Evolutionary conservation across 1,140 invertebrate species (phyloP).

Genomic region (Conopomorpha cramerella): DNA sequence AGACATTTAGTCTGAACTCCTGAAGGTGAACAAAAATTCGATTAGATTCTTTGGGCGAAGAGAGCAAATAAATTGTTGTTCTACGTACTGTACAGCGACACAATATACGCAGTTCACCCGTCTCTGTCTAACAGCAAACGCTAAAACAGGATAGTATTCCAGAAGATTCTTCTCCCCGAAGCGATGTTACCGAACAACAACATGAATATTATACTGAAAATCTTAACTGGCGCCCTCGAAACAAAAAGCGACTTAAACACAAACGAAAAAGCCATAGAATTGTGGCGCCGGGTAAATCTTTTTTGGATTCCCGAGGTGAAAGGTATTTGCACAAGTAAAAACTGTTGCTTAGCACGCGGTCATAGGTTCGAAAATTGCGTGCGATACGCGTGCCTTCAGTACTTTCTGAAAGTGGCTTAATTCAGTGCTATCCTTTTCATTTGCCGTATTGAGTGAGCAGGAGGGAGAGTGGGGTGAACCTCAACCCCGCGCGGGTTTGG

Average conservation of each 20-base stretch:
- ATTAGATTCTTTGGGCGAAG: slow-evolving; percentile 16
- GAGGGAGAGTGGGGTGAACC: slow-evolving; percentile 27
- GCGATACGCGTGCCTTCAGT: slow-evolving; percentile 9
- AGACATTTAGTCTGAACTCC: slow-evolving; percentile 23
- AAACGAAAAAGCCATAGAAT: slow-evolving; percentile 27
- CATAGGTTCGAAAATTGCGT: too few relatives aligned
- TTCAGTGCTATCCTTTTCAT: slow-evolving; percentile 28
- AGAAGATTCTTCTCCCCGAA: slow-evolving; percentile 46
- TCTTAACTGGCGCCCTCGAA: slow-evolving; percentile 16
- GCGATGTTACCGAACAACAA: slow-evolving; percentile 49
- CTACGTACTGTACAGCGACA: slow-evolving; percentile 24
- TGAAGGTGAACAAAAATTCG: slow-evolving; percentile 29
- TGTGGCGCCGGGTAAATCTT: slow-evolving; percentile 27
- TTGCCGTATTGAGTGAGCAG: slow-evolving; percentile 25
- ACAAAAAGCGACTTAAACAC: slow-evolving; percentile 28
- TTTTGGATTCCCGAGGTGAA: slow-evolving; percentile 47
- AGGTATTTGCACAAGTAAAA: too few relatives aligned
- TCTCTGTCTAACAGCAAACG: slow-evolving; percentile 27
- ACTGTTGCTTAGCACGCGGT: too few relatives aligned
- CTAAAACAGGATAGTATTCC: too few relatives aligned
- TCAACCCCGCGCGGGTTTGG: slow-evolving; percentile 31
- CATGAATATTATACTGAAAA: slow-evolving; percentile 50
- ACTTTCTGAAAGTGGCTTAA: slow-evolving; percentile 17
- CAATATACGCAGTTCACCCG: slow-evolving; percentile 26
- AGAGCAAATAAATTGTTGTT: slow-evolving; percentile 21